Evolutionary conservation across 2,113 vertebrate genomes (phyloP), one percentile per base, ranked within the genome.

Genomic region (Anhinga anhinga): DNA sequence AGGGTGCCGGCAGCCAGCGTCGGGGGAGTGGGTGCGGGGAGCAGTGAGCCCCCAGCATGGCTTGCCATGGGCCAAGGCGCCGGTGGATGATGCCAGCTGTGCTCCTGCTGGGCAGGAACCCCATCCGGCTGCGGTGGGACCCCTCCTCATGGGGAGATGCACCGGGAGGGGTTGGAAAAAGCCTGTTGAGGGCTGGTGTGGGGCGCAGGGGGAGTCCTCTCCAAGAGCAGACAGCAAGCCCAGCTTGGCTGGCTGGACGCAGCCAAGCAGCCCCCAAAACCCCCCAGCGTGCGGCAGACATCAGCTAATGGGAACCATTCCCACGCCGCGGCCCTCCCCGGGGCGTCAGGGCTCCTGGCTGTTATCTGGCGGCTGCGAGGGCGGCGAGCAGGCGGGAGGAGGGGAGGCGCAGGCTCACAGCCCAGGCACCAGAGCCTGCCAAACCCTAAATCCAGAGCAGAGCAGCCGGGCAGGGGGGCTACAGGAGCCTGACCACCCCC

Each of bases 251-350:
- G 27, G 44, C 79, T 50, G 79, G 58, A 65, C 2, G 18, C 25
- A 49, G 86, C 73, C 65, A 65, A 71, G 50, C 45, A 74, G 66
- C 61, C 53, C 76, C 47, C 25, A 40, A 42, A 42, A 15, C 12
- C 27, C 42, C 36, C 15, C 12, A 0, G 30, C 4, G 1, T 10
- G 7, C 0, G 1, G 45, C 52, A 88, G 53, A 86, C 22, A 1
- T 66, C 45, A 29, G 82, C 71, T 93, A 82, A 87, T 44, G 63
- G 95, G 84, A 92, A 90, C 77, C 83, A 76, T 71, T 36, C 83
- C 77, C 4, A 2, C 1, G 3, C 65, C 1, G 4, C 0, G 17
- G 25, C 74, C 61, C 18, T 77, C 34, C 30, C 80, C 2, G 3
- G 25, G 84, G 53, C 11, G 5, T 42, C 13, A 3, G 77, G 85